A percentile compares a stretch with the other conserved stretches of the same genome.
These are phyloP conservation scores for Turdus rufiventris DNA, from an alignment of 2,113 vertebrate genomes.

Conservation along the genomic window DNA sequence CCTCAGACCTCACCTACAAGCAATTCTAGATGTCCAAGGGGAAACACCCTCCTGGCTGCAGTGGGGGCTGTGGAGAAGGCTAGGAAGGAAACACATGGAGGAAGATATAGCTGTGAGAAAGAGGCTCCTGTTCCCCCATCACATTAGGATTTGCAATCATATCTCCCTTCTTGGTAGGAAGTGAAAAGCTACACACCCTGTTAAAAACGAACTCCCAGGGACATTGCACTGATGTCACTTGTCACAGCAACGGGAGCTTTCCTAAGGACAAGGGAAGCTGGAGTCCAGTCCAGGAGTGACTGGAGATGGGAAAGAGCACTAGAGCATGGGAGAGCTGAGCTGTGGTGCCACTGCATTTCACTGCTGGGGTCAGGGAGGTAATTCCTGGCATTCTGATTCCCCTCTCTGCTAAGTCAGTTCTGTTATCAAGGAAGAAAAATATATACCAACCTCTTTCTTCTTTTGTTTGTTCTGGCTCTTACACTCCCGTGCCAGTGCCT, in stretches of 20 bases:
- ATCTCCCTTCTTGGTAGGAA: conserved; percentile 5
- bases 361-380: not conserved
- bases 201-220: not conserved
- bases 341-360: accelerated
- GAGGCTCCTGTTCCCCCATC: not conserved
- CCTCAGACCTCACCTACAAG: not conserved
- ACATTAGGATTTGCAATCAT: not conserved
- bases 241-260: not conserved
- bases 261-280: not conserved
- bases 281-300: not conserved
- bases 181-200: not conserved
- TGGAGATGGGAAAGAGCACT: not conserved
- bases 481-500: not conserved
- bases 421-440: conserved; percentile 8
- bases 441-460: not conserved
- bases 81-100: conserved; percentile 2
- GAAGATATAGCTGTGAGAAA: not conserved
- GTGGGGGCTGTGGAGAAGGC: not conserved
- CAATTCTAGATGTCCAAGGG: not conserved
- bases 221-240: not conserved
- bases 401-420: not conserved
- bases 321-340: not conserved
- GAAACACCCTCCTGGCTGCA: not conserved
- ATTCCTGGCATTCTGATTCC: not conserved
- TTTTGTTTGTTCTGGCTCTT: conserved; percentile 21